Base-by-base conservation (phyloP, 2,113 vertebrate species). In the Chionis minor region DNA sequence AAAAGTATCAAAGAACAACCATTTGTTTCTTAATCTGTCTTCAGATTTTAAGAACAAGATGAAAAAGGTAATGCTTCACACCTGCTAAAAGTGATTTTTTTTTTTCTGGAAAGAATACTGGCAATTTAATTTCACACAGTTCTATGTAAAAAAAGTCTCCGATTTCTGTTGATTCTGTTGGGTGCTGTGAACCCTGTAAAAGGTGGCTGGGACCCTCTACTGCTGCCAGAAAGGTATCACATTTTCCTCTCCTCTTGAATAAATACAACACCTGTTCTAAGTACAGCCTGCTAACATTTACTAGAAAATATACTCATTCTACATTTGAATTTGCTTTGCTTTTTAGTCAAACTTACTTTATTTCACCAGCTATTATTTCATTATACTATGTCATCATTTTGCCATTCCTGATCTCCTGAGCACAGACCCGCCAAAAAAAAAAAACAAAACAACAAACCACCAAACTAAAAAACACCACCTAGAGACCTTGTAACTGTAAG, bases 181-280 rank as follows among this genome's bases (percentile, higher is more conserved):
- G 62, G 71, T 88, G 45, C 81, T 84, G 47, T 90, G 89, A 97
- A 95, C 78, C 78, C 94, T 85, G 77, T 71, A 95, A 95, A 97
- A 96, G 92, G 94, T 52, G 5, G 77, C 70, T 71, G 82, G 91
- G 97, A 97, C 92, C 94, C 92, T 97, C 97, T 97, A 97, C 88
- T 97, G 97, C 97, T 94, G 93, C 93, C 93, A 92, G 93, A 92
- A 96, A 98, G 95, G 97, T 94, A 97, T 96, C 96, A 97, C 95
- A 87, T 97, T 97, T 98, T 98, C 44, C 56, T 97, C 91, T 96
- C 67, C 91, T 97, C 94, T 92, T 93, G 80, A 97, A 96, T 97
- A 97, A 97, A 97, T 96, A 95, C 88, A 92, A 95, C 95, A 97
- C 94, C 94, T 96, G 86, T 96, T 98, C 78, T 70, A 96, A 97